Base-by-base conservation (phyloP, 2,888 invertebrate genomes). In the Tipula lateralis region DNA sequence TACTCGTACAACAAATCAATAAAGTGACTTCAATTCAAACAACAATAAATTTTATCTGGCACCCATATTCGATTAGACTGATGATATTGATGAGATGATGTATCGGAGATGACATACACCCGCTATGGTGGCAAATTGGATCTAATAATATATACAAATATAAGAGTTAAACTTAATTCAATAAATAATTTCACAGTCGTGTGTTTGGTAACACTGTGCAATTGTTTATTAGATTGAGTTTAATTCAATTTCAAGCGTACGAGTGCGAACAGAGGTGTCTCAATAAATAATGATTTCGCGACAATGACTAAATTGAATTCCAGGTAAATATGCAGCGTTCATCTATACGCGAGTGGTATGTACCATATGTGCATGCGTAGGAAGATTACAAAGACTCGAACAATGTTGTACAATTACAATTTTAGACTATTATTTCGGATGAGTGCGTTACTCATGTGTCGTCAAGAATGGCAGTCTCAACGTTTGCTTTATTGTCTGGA, bases 141-240 rank as follows among this genome's bases (percentile, higher is more conserved):
- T 66, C 24, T 0, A 24, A 24, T 9, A 66, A 66, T 24, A 24
- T 1, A 12, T 39, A 6, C 2, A 44, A 44, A n/a, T 4, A 44
- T n/a, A 44, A n/a, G 24, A 66, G 9, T 66, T 66, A 7, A 66
- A 66, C 66, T 66, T 66, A 66, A 24, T 66, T 66, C 66, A 66
- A 66, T 66, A 66, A 66, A 66, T 66, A 66, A 66, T 66, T 66
- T 66, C 66, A 66, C 66, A 66, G 66, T 66, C 66, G 66, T 66
- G 66, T 66, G 66, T 66, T 66, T 66, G 24, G 19, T 66, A 66
- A 24, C 66, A 66, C 66, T 66, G 66, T 66, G 66, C 66, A 66
- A 24, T 66, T 66, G 66, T 66, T 66, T 66, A 66, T 66, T 66
- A 66, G 66, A 66, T 66, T 66, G 24, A 66, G 66, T 66, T 66